Evolutionary conservation across 2,888 invertebrate genomes (phyloP).

Genomic region (Vandiemenella viatica): DNA sequence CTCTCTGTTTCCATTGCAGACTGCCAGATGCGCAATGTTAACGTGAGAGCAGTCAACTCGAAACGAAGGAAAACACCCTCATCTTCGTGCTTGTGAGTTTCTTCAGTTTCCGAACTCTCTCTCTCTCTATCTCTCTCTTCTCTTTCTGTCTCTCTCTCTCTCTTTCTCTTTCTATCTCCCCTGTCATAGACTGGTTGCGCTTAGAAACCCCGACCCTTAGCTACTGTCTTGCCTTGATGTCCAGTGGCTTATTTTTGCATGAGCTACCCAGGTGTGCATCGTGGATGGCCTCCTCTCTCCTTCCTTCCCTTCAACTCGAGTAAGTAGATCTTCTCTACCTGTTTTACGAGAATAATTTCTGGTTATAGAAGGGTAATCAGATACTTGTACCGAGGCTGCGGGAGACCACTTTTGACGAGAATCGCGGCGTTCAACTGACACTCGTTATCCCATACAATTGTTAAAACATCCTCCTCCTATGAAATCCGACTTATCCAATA

Average conservation of each 20-base stretch:
- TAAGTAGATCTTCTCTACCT: too few species aligned
- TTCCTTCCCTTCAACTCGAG: background rate
- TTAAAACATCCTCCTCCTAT: background rate
- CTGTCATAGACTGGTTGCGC: constrained; percentile 16
- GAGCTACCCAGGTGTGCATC: too few species aligned
- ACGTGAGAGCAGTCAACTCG: constrained; percentile 54
- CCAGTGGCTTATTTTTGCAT: constrained; percentile 18
- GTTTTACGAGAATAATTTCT: too few species aligned
- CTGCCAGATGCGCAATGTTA: constrained; percentile 60
- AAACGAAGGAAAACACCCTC: constrained; percentile 50
- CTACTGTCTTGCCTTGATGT: constrained; percentile 18
- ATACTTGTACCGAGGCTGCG: too few species aligned
- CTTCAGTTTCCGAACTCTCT: constrained; percentile 16
- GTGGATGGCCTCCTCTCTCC: constrained; percentile 3
- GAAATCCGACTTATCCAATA: background rate
- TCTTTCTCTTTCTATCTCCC: constrained; percentile 21
- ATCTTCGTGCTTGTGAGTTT: constrained; percentile 53
- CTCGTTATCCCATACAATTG: too few species aligned
- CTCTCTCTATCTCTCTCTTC: constrained; percentile 25
- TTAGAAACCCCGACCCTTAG: constrained; percentile 15
- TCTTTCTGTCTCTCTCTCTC: constrained; percentile 22
- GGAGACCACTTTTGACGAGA: too few species aligned
- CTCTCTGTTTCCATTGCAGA: constrained; percentile 58
- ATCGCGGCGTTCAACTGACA: too few species aligned
- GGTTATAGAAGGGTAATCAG: too few species aligned